Conservation (phyloP, 2,888 invertebrate species). For the Drosophila nr. perissopoda region DNA sequence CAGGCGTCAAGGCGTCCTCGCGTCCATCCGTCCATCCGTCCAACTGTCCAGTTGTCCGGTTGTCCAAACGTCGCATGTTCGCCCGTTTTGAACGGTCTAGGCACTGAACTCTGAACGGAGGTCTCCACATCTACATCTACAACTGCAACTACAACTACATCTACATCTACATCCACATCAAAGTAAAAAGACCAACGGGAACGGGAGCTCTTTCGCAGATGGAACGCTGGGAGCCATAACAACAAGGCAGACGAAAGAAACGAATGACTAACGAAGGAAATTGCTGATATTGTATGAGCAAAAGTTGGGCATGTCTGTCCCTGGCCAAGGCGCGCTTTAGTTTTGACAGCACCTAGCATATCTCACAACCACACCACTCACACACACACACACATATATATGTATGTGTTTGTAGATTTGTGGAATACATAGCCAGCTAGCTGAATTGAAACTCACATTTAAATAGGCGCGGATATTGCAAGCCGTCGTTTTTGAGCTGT, state of each 20-base stretch:
- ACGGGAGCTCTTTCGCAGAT: constrained; percentile 58
- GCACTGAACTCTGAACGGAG: constrained; percentile 56
- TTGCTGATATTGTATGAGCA: constrained; percentile 79
- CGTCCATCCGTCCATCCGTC: constrained; percentile 5
- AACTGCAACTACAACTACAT: background rate
- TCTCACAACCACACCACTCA: constrained; percentile 39
- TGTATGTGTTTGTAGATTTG: constrained; percentile 18
- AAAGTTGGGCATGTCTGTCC: constrained; percentile 75
- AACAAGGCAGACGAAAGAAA: constrained; percentile 71
- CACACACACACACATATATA: constrained; percentile 25
- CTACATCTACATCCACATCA: constrained; percentile 61
- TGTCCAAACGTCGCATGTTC: constrained; percentile 47
- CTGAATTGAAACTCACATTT: constrained; percentile 56
- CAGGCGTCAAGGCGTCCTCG: constrained; percentile 19
- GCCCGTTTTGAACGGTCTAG: constrained; percentile 48
- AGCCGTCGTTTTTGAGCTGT: constrained; percentile 45
- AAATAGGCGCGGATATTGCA: constrained; percentile 53
- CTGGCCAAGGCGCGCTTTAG: constrained; percentile 74
- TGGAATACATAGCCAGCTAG: constrained; percentile 33
- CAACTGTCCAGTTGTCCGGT: constrained; percentile 18
- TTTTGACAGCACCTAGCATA: constrained; percentile 71
- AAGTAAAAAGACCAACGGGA: constrained; percentile 74
- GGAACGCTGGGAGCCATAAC: constrained; percentile 63
- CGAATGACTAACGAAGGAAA: constrained; percentile 80
- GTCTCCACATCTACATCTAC: constrained; percentile 50